Conservation (phyloP, 2,888 invertebrate species). For the Xestia c-nigrum region DNA sequence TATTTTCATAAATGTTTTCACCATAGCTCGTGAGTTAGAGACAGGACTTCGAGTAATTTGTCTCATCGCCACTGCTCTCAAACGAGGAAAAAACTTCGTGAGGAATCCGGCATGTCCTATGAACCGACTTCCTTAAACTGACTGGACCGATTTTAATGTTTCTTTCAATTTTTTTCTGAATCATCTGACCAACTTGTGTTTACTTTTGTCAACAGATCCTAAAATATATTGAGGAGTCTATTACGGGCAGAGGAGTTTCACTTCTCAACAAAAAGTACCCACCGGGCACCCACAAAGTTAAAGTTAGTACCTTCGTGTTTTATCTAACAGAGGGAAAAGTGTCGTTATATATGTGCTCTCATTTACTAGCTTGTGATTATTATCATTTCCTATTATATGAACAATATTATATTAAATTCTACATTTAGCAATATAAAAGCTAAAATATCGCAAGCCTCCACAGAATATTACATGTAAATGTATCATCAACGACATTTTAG, state of each 20-base stretch:
- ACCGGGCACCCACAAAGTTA: conserved; percentile 52
- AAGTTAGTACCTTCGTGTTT: not conserved
- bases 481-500: too few relatives aligned
- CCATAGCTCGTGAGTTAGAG: not conserved
- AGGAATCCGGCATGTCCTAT: not conserved
- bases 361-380: not conserved
- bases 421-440: too few relatives aligned
- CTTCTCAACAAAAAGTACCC: conserved; percentile 54
- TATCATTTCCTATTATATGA: not conserved
- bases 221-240: conserved; percentile 69
- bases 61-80: not conserved
- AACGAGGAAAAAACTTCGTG: not conserved
- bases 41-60: not conserved
- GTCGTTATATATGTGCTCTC: not conserved
- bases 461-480: too few relatives aligned
- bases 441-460: too few relatives aligned
- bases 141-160: not conserved
- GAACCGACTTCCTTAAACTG: not conserved
- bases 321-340: not conserved
- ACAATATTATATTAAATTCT: not conserved
- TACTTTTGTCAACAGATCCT: conserved; percentile 70
- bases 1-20: not conserved
- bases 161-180: too few relatives aligned
- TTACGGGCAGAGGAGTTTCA: conserved; percentile 65
- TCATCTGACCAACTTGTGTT: not conserved